Conservation (phyloP, 2,797 vertebrate genomes). For the Anas acuta region DNA sequence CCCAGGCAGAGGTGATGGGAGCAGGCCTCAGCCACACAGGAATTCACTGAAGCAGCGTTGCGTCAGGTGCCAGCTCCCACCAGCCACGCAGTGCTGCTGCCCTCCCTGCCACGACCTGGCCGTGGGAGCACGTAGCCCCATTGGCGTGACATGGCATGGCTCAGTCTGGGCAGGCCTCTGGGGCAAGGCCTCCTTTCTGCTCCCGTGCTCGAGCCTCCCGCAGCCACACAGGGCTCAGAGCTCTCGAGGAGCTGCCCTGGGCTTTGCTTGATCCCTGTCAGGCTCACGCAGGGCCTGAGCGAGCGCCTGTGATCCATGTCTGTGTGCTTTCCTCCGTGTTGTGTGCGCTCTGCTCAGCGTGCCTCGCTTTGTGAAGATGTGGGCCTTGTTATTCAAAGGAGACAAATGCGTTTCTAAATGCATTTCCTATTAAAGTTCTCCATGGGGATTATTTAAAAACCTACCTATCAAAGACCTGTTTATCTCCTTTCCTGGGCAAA, state of each 20-base stretch:
- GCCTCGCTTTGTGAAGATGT: background rate
- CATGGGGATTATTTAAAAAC: background rate
- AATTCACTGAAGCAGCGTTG: background rate
- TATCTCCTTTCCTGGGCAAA: background rate
- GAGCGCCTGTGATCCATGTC: fast-evolving
- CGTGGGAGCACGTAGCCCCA: fast-evolving
- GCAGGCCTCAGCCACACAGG: background rate
- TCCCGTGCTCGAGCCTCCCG: fast-evolving
- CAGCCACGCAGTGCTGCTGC: background rate
- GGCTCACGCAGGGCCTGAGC: fast-evolving
- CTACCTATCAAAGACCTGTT: background rate
- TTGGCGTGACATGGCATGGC: fast-evolving
- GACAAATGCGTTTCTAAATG: background rate
- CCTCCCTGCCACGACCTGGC: fast-evolving
- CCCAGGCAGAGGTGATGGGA: background rate
- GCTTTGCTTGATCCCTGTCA: fast-evolving
- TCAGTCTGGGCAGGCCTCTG: background rate
- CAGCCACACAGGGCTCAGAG: background rate
- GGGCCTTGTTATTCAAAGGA: background rate
- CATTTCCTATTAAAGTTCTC: background rate
- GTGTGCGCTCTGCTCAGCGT: background rate
- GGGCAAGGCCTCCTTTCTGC: background rate
- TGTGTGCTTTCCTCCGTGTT: background rate
- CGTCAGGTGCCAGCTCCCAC: background rate
- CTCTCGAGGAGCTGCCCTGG: fast-evolving